Percentiles rank a stretch among this genome's conserved stretches.
phyloP scores from a whole-genome alignment of 2,797 vertebrate species.

The Gymnodraco acuticeps region DNA sequence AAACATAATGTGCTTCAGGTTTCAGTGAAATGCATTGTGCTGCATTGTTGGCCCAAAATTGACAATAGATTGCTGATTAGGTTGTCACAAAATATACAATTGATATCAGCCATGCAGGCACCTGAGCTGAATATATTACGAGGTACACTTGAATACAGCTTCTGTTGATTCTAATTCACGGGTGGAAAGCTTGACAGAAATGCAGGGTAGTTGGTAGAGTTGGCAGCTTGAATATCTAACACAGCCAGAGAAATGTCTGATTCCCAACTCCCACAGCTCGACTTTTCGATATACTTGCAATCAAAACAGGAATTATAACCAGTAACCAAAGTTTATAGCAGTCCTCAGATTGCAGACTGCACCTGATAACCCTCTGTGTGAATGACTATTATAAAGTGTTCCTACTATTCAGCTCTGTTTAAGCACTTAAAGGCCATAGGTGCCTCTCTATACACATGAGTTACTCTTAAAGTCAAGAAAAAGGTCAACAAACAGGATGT shows the following conservation, averaged over 20 bases:
- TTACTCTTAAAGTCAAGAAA: constrained; percentile 22
- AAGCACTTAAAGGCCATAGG: constrained; percentile 17
- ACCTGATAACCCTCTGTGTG: background rate
- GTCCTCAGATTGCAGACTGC: constrained; percentile 7
- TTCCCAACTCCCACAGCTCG: constrained; percentile 6
- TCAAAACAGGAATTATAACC: constrained; percentile 41
- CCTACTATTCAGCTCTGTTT: constrained; percentile 18
- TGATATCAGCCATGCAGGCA: background rate
- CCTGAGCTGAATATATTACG: constrained; percentile 4
- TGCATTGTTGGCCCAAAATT: background rate
- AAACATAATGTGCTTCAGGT: background rate
- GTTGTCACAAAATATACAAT: constrained; percentile 32
- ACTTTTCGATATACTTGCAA: constrained; percentile 24
- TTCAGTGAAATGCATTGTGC: background rate
- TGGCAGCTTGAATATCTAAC: constrained; percentile 19
- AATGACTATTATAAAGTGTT: constrained; percentile 15
- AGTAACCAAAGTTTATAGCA: constrained; percentile 12
- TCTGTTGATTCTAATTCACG: constrained; percentile 32
- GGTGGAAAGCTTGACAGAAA: constrained; percentile 28
- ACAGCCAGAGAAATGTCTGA: constrained; percentile 25
- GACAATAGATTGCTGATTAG: constrained; percentile 32
- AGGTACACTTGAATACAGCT: constrained; percentile 8
- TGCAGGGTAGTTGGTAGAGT: constrained; percentile 10
- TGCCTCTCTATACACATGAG: constrained; percentile 10
- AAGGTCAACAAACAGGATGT: constrained; percentile 30